Conservation (phyloP, 2,888 invertebrate species). For the Drosophila subquinaria region DNA sequence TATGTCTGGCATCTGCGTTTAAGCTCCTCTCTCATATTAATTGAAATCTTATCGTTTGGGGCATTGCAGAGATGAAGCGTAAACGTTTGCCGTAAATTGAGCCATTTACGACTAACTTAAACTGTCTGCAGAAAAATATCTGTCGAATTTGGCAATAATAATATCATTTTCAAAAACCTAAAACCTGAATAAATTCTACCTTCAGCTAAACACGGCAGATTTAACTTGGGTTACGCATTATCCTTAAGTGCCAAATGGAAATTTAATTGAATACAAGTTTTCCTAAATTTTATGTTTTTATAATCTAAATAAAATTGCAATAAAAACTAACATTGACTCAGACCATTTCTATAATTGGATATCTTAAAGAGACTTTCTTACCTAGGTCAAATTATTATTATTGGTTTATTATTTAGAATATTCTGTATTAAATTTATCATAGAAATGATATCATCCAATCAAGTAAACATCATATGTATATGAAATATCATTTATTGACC, state of each 20-base stretch:
- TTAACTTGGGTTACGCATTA: neutral
- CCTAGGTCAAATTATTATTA: neutral
- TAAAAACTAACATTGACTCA: neutral
- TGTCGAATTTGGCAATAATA: conserved; percentile 27
- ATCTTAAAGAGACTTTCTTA: neutral
- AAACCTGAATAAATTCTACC: neutral
- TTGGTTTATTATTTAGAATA: neutral
- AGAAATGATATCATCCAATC: conserved; percentile 8
- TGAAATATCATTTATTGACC: neutral
- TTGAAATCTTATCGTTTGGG: conserved; percentile 73
- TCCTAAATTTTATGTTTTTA: neutral
- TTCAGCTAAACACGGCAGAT: neutral
- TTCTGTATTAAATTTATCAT: neutral
- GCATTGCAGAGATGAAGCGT: conserved; percentile 36
- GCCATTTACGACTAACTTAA: conserved; percentile 36
- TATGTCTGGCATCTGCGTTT: conserved; percentile 31
- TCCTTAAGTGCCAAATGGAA: neutral
- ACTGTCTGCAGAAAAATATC: conserved; percentile 6
- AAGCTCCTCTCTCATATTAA: conserved; percentile 59
- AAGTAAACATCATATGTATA: neutral
- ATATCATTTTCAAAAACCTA: conserved; percentile 37
- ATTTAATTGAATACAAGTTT: neutral
- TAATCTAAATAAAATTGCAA: neutral
- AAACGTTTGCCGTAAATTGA: conserved; percentile 36
- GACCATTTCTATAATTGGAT: neutral